A percentile compares a stretch with the other conserved stretches of the same genome.
Evolutionary conservation across 2,797 vertebrate genomes (phyloP).

Genomic region (Tauraco hartlaubi): DNA sequence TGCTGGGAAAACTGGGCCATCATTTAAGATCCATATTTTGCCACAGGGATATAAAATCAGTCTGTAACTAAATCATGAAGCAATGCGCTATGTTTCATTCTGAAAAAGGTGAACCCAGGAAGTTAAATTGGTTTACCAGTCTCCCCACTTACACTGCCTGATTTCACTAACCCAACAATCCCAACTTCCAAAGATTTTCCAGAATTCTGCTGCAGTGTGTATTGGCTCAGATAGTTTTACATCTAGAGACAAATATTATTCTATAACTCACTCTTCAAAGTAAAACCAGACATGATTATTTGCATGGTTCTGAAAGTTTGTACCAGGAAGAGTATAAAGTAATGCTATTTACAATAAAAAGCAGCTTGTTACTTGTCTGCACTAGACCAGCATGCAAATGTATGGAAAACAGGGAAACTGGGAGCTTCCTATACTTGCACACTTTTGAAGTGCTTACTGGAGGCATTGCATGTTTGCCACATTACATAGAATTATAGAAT

Average conservation of each 20-base stretch:
- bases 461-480: neutral
- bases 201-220: neutral
- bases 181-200: neutral
- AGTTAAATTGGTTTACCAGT: neutral
- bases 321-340: neutral
- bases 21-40: neutral
- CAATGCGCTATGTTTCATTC: neutral
- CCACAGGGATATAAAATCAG: neutral
- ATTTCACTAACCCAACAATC: neutral
- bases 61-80: neutral
- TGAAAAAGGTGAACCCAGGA: neutral
- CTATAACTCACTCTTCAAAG: neutral
- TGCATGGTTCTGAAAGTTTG: neutral
- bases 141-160: neutral
- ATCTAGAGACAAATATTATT: neutral
- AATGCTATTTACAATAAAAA: neutral
- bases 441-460: neutral
- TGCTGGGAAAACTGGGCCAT: neutral
- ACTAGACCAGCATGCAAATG: neutral
- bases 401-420: neutral
- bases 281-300: neutral
- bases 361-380: neutral
- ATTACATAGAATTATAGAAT: too few relatives aligned
- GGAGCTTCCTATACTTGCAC: neutral
- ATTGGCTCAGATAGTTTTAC: neutral